These are phyloP conservation scores for Phalloptychus januarius DNA, from an alignment of 2,797 vertebrate species.

Conservation along the genomic window DNA sequence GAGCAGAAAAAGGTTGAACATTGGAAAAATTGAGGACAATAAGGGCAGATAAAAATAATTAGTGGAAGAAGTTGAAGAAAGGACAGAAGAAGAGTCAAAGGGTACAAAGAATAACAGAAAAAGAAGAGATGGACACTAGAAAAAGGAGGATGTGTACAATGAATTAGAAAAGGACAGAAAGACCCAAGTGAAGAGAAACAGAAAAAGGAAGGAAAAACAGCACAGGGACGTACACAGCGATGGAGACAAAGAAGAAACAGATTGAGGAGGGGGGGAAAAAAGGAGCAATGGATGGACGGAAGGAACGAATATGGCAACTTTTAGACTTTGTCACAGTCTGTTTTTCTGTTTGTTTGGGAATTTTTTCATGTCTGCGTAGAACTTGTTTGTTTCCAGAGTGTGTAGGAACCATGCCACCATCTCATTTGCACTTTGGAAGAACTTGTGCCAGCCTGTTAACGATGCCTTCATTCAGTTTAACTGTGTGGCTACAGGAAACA, in stretches of 20 bases:
- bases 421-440: not conserved
- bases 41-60: not conserved
- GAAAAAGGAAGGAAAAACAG: not conserved
- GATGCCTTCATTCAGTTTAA: slow-evolving; percentile 5
- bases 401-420: not conserved
- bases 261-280: not conserved
- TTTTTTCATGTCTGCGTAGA: not conserved
- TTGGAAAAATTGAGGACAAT: too few species aligned
- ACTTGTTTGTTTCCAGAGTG: not conserved
- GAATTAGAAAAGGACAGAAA: not conserved
- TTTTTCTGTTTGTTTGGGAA: not conserved
- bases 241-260: not conserved
- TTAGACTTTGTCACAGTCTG: not conserved
- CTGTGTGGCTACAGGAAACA: not conserved
- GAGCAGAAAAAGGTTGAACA: too few species aligned
- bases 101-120: not conserved
- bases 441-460: not conserved
- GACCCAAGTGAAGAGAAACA: not conserved
- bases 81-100: not conserved
- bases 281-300: not conserved
- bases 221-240: not conserved
- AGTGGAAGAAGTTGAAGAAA: not conserved
- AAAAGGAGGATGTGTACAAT: not conserved
- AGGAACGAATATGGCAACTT: not conserved
- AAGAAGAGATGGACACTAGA: not conserved